Conservation (phyloP, 1,140 invertebrate genomes). For the Dendroctonus ponderosae region DNA sequence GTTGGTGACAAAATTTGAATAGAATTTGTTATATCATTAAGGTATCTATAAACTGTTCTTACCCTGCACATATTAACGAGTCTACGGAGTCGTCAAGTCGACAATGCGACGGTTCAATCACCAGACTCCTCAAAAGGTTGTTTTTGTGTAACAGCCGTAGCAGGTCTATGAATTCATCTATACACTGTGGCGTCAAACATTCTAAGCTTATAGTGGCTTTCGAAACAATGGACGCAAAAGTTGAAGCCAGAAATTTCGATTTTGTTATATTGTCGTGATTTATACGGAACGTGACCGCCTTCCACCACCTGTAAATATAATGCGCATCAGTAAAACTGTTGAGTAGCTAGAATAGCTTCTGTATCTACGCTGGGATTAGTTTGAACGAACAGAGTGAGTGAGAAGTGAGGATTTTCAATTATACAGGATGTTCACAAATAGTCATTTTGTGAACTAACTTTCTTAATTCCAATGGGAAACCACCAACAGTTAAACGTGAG, state of each 20-base stretch:
- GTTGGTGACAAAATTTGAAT: too few relatives aligned
- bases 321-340: not conserved
- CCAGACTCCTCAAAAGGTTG: slow-evolving; percentile 45
- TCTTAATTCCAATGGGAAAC: not conserved
- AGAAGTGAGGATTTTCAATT: too few relatives aligned
- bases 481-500: too few relatives aligned
- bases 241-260: slow-evolving; percentile 36
- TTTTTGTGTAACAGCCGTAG: slow-evolving; percentile 41
- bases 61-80: slow-evolving; percentile 31
- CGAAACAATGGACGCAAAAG: slow-evolving; percentile 42
- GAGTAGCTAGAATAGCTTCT: not conserved
- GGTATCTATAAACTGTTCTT: slow-evolving; percentile 1
- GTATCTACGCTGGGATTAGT: not conserved
- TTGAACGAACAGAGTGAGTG: not conserved
- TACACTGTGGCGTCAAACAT: slow-evolving; percentile 42
- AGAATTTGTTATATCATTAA: too few relatives aligned
- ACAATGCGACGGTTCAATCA: slow-evolving; percentile 47
- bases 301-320: slow-evolving; percentile 44
- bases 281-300: slow-evolving; percentile 41
- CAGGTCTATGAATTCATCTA: slow-evolving; percentile 45
- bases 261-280: slow-evolving; percentile 38
- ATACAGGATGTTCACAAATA: too few relatives aligned
- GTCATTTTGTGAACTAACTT: not conserved
- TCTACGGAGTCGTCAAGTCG: slow-evolving; percentile 35
- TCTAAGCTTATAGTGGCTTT: slow-evolving; percentile 44